Evolutionary conservation across 1,140 invertebrate species (phyloP).

Genomic region (Chironomus tepperi): DNA sequence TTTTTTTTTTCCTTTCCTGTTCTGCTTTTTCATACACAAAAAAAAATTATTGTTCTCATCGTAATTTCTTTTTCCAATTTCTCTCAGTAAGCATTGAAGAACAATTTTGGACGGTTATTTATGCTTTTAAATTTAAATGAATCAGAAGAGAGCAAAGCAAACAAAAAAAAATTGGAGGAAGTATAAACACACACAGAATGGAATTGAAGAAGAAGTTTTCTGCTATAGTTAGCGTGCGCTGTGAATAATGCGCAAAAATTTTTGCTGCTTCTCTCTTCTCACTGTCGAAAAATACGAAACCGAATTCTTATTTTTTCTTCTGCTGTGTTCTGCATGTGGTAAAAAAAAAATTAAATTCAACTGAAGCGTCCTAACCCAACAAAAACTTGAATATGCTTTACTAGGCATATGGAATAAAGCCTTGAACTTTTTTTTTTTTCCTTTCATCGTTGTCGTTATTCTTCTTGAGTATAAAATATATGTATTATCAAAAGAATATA

Average conservation of each 20-base stretch:
- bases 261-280: too few relatives aligned
- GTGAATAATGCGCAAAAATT: background rate
- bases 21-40: background rate
- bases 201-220: background rate
- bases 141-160: too few relatives aligned
- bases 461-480: background rate
- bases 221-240: background rate
- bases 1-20: slow-evolving; percentile 17
- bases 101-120: background rate
- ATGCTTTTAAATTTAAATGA: background rate
- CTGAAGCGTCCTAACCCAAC: slow-evolving; percentile 20
- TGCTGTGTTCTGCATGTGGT: slow-evolving; percentile 1
- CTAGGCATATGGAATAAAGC: slow-evolving; percentile 1
- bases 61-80: background rate
- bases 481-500: background rate
- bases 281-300: background rate
- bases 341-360: slow-evolving; percentile 8
- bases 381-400: slow-evolving; percentile 9
- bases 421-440: background rate
- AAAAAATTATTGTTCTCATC: background rate
- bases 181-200: background rate
- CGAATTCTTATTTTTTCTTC: slow-evolving; percentile 6
- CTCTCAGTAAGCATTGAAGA: background rate
- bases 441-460: background rate
- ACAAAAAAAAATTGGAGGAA: too few relatives aligned